Base-by-base conservation (phyloP, 2,113 vertebrate species). In the Gobiocypris rarus region DNA sequence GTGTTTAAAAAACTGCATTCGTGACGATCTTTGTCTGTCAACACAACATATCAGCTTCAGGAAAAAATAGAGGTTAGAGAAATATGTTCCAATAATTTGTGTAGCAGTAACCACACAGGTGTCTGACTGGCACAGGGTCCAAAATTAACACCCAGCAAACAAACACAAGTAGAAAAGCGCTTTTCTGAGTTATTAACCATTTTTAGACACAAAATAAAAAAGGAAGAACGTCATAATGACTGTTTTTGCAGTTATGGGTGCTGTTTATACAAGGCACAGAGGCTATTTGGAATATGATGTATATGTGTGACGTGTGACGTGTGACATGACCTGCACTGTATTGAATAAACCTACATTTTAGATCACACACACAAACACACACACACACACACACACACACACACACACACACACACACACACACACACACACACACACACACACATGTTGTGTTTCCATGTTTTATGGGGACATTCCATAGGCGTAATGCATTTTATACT, bases 11-110 rank as follows among this genome's bases (percentile, higher is more conserved):
- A 56, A 77, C 34, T n/a, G 19, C 2, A 77, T 38, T n/a, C 1
- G 31, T 24, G 34, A 77, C 3, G 9, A 59, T 56, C 26, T 10
- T 58, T 77, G 17, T 77, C 52, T 77, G 52, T 59, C 73, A 75
- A 75, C 71, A 52, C 71, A 75, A 75, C 13, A 26, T 50, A 34
- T 75, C 24, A 52, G 73, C 14, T 58, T 77, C 5, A 41, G 13
- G 34, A 74, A 8, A 48, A 8, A 5, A 54, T 48, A 17, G 45
- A 75, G 48, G 43, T 75, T 50, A 11, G 26, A 50, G 73, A 19
- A 75, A 52, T 50, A 1, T 52, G 48, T 9, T 70, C 34, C 9
- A 8, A 41, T 70, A 13, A 4, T 22, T n/a, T 70, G 65, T 22
- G 6, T 17, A 34, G 14, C 1, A 5, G 17, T 3, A 38, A 15